Evolutionary conservation across 2,113 vertebrate genomes (phyloP), one percentile per base, ranked within the genome.

Genomic region (Catharus minimus): DNA sequence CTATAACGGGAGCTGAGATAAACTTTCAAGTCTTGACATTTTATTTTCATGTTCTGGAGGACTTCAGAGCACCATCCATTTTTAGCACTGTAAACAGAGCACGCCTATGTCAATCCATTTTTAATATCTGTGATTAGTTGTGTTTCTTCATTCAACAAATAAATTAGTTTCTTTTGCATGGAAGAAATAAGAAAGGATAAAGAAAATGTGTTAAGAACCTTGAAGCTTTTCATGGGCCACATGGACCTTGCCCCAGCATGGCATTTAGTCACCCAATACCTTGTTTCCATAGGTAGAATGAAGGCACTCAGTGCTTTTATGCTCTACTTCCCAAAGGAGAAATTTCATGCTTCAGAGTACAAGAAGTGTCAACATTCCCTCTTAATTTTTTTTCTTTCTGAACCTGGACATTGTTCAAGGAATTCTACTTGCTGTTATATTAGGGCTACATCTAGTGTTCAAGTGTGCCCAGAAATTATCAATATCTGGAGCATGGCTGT

Each of bases 81-180:
- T 94, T 93, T 84, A 61, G 58, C 41, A 43, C 9, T 56, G 15
- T 67, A 71, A 86, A 38, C 44, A 86, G 21, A 80, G 13, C 15
- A 38, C 65, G 26, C 22, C 38, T 67, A 7, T 53, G 21, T 83
- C 68, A 86, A 94, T 66, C n/a, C 17, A 36, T 44, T 92, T 92
- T 89, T 74, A 92, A 67, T 55, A 88, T 27, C 20, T 89, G 43
- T 74, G 68, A 88, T 92, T 92, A 82, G 39, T 56, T 83, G 32
- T 90, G 56, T 86, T 80, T 90, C 79, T 77, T 88, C 47, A 74
- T 79, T 80, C 64, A 88, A 89, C 36, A 82, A 83, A 77, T 32
- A 39, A 66, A 82, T 15, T 76, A 0, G 56, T 72, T 78, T 77
- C 13, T 47, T 69, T 76, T 68, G 27, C 52, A 80, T 78, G 15